Evolutionary conservation across 2,888 invertebrate genomes (phyloP), one percentile per base, ranked within the genome.

Genomic region (Malachius bipustulatus): DNA sequence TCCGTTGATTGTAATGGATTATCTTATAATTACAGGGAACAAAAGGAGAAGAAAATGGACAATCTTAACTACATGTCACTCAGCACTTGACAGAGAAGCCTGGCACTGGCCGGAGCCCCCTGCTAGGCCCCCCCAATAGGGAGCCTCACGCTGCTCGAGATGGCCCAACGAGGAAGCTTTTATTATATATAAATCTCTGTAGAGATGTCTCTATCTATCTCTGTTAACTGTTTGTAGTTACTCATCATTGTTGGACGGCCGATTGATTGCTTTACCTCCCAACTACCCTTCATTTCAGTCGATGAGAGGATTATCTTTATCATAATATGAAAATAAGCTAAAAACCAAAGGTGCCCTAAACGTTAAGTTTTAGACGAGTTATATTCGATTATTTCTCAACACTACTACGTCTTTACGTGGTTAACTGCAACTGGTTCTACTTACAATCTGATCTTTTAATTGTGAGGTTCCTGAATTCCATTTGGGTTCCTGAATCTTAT

Each of bases 31-130:
- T 13, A n/a, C 50, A 56, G 56, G 56, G 56, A 82, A 74, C 79
- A 77, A 77, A 80, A 78, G 78, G 81, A 80, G 80, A 82, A 79
- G 81, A 82, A 81, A 75, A 74, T 76, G 78, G 81, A 78, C 80
- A 81, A 73, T 77, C 79, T 80, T 81, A 82, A 72, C 66, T 79
- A 73, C 70, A 72, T 80, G 67, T 71, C 68, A 59, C 71, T 77
- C 64, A 77, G 74, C 67, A 73, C 74, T 71, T 73, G 73, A 75
- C 72, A 74, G 69, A 70, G 71, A 66, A 68, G 70, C 57, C 63
- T 70, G 58, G 53, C 60, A 47, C 54, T 60, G 52, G 55, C 60
- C 45, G 59, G 59, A 44, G n/a, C n/a, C n/a, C 57, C 57, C 48
- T 60, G 59, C 48, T 61, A 51, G 47, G 29, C 34, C 8, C 24